Evolutionary conservation across 1,140 invertebrate genomes (phyloP), one percentile per base, ranked within the genome.

Genomic region (Drosophila watanabei): DNA sequence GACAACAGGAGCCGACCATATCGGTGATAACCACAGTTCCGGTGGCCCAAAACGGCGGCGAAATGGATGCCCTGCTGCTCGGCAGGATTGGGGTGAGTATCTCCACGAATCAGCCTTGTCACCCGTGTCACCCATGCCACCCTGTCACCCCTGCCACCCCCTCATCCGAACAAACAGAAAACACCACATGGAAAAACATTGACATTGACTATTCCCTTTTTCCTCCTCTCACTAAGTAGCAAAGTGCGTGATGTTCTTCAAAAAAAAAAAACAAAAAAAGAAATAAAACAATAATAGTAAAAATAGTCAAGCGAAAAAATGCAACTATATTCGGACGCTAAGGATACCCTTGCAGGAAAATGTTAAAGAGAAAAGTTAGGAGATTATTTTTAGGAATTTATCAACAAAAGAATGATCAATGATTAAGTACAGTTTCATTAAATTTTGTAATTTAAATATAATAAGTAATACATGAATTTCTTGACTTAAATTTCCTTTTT

Each of bases 61-160:
- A 96, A 94, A 96, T 96, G 96, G 96, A 96, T 90, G 96, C 96
- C 49, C 92, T 96, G 57, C 94, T 96, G 45, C 94, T 96, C 39
- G 96, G 96, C 73, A 94, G 95, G 91, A 96, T 96, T 57, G 94
- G 95, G 96, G 96, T 96, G 94, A 96, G 96, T 93, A 72, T 61
- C 52, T 54, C 8, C n/a, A 41, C 20, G 39, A 33, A 30, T 24
- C 37, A 60, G 56, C 20, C 20, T 11, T 57, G 54, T 45, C 39
- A 35, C 18, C 6, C 20, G 11, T 58, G 46, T 48, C 46, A 58
- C 24, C 46, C 49, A 37, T 13, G 18, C 24, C 20, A 33, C 48
- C 60, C 54, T 4, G 9, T 54, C 45, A 41, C 35, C 64, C 43
- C 57, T 2, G 10, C 24, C 57, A 46, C 20, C 66, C 41, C 56